Evolutionary conservation across 1,140 invertebrate genomes (phyloP).

Genomic region (Teleopsis dalmanni): DNA sequence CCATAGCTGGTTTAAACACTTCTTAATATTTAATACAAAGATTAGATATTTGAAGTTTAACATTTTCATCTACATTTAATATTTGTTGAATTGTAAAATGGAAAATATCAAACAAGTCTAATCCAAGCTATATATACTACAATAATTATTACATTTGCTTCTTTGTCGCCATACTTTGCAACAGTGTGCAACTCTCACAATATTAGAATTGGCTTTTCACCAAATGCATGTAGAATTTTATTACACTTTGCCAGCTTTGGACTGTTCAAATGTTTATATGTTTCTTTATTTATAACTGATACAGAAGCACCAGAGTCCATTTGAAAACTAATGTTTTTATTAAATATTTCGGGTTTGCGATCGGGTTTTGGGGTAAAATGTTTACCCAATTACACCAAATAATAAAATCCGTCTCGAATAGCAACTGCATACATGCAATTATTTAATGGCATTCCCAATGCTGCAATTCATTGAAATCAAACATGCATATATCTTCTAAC

Average conservation of each 20-base stretch:
- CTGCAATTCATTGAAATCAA: too few species aligned
- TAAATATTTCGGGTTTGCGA: constrained; percentile 1
- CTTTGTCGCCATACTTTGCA: not conserved
- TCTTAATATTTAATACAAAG: constrained; percentile 4
- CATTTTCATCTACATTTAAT: not conserved
- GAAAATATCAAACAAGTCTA: not conserved
- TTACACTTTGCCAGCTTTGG: constrained; percentile 2
- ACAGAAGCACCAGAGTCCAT: constrained; percentile 8
- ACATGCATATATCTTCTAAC: too few species aligned
- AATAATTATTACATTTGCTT: not conserved
- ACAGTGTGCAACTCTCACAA: not conserved
- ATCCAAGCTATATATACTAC: not conserved
- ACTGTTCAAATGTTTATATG: not conserved
- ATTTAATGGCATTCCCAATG: too few species aligned
- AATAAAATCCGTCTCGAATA: too few species aligned
- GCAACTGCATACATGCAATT: too few species aligned
- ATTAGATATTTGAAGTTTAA: not conserved
- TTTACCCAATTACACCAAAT: too few species aligned
- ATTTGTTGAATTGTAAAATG: not conserved
- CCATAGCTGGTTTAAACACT: constrained; percentile 8
- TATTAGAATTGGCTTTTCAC: not conserved
- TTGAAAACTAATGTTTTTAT: constrained; percentile 1
- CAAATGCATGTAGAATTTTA: not conserved
- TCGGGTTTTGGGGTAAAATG: too few species aligned
- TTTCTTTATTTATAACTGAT: constrained; percentile 1